Conservation (phyloP, 2,888 invertebrate species). For the Enchytraeus crypticus region DNA sequence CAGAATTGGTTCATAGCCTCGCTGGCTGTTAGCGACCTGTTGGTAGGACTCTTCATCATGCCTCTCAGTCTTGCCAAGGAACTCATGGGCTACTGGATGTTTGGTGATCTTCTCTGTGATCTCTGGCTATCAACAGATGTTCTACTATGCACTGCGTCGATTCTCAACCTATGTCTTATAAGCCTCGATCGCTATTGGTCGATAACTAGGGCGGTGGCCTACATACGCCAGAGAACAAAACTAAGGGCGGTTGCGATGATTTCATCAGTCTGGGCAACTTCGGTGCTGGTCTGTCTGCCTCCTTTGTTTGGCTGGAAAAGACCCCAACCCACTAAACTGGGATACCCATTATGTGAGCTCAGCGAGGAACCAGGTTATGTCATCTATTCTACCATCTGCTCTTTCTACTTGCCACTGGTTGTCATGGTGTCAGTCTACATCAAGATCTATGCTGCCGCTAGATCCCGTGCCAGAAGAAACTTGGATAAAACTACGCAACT, state of each 20-base stretch:
- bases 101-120: constrained; percentile 46
- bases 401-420: constrained; percentile 97
- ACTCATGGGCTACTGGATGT: constrained; percentile 75
- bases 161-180: constrained; percentile 49
- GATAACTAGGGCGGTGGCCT: constrained; percentile 85
- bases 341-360: constrained; percentile 38
- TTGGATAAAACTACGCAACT: too few relatives aligned
- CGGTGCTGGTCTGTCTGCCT: constrained; percentile 87
- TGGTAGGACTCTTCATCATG: constrained; percentile 87
- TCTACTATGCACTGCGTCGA: constrained; percentile 49
- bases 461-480: constrained; percentile 71
- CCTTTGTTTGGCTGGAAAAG: constrained; percentile 88
- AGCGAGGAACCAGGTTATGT: constrained; percentile 96
- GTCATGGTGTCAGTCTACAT: constrained; percentile 99
- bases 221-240: constrained; percentile 83
- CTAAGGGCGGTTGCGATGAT: constrained; percentile 86
- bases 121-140: constrained; percentile 52
- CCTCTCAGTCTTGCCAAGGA: constrained; percentile 93
- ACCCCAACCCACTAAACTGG: constrained; percentile 48
- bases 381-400: constrained; percentile 91
- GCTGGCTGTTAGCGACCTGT: constrained; percentile 87
- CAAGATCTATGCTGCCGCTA: constrained; percentile 92
- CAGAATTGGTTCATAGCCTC: constrained; percentile 98
- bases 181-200: constrained; percentile 62
- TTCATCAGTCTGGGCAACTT: constrained; percentile 84